Evolutionary conservation across 2,888 invertebrate species (phyloP).

Genomic region (Nebria salina): DNA sequence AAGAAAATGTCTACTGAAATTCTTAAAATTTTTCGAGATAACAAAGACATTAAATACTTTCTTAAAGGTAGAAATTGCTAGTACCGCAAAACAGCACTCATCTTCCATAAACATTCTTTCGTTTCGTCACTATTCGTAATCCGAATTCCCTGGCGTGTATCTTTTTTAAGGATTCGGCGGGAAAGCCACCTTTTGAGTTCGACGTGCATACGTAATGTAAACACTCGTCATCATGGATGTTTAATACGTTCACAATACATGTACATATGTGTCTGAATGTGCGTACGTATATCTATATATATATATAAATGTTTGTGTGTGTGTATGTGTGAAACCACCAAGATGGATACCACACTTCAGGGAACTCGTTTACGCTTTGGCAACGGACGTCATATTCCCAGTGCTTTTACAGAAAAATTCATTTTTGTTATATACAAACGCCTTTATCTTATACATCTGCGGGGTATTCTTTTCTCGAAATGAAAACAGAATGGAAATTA

Average conservation of each 20-base stretch:
- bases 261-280: neutral
- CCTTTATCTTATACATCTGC: conserved; percentile 46
- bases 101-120: conserved; percentile 9
- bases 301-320: neutral
- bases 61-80: neutral
- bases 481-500: conserved; percentile 53
- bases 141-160: conserved; percentile 15
- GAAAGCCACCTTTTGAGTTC: conserved; percentile 18
- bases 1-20: no score
- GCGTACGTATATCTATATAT: neutral
- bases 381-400: conserved; percentile 42
- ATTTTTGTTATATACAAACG: conserved; percentile 47
- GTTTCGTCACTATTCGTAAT: conserved; percentile 19
- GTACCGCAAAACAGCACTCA: neutral
- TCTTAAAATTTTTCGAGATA: no score
- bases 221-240: conserved; percentile 1
- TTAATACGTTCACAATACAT: neutral
- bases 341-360: conserved; percentile 44
- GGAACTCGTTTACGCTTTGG: conserved; percentile 45
- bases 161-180: conserved; percentile 6
- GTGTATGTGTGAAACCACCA: conserved; percentile 12
- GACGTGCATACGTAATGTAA: conserved; percentile 5
- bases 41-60: neutral
- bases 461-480: conserved; percentile 47
- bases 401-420: conserved; percentile 46